Evolutionary conservation across 1,140 invertebrate genomes (phyloP), one percentile per base, ranked within the genome.

Genomic region (Scaptomyza montana): DNA sequence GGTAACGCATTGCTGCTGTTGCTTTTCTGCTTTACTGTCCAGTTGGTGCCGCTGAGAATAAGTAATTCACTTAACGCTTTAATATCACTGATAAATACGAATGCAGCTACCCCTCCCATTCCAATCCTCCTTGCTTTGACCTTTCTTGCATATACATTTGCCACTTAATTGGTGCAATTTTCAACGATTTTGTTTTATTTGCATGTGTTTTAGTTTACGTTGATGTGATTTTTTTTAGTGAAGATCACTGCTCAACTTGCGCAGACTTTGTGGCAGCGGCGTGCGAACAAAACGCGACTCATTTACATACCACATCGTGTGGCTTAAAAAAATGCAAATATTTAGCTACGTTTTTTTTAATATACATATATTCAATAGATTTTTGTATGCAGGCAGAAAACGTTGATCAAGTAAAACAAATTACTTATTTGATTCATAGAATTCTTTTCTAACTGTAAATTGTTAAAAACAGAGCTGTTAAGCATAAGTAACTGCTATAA

Each of bases 61-160:
- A 89, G 84, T 89, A 90, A 90, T 90, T 90, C 87, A 90, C 87
- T 90, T 90, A 90, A 90, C 87, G 81, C 87, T 90, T 90, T 90
- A 90, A 90, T 90, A 90, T 90, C 87, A 71, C 86, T 90, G 87
- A 90, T 90, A 90, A 90, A 90, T 90, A 66, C 84, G 72, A 73
- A 36, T 12, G 28, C 39, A 68, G 45, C 41, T 25, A 1, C 41
- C n/a, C 36, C 33, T 45, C 45, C 30, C 62, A 7, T 16, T 25
- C 19, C 33, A 16, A 16, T 16, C 13, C 28, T 5, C 5, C 43
- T 6, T n/a, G 13, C 30, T 45, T 10, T 10, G 1, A 13, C 12
- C 47, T 39, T 21, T 5, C 47, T 36, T 45, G 57, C 3, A 46
- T 54, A 66, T 66, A 77, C 79, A 77, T 84, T 36, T 84, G 75